Conservation (phyloP, 2,113 vertebrate genomes). For the Anseranas semipalmata region DNA sequence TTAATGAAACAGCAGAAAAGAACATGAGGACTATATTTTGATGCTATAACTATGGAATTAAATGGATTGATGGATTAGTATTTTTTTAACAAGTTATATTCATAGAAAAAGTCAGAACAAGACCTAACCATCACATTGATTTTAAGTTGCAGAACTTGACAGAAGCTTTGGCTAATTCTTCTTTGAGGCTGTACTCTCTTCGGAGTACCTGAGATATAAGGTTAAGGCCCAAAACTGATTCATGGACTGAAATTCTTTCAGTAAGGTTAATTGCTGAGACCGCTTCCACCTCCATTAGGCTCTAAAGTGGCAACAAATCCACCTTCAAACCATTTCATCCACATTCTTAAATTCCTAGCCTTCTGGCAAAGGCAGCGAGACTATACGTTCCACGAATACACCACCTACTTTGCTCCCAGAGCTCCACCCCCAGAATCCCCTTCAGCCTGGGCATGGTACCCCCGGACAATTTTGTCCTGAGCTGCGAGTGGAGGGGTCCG, state of each 20-base stretch:
- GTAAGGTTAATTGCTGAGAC: not conserved
- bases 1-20: not conserved
- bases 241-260: not conserved
- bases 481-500: accelerated
- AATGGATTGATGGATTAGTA: not conserved
- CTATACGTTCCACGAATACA: not conserved
- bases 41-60: not conserved
- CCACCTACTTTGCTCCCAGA: not conserved
- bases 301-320: not conserved
- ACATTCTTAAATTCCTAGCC: not conserved
- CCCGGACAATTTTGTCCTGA: not conserved
- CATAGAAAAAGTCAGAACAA: not conserved
- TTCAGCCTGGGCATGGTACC: not conserved
- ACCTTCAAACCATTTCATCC: not conserved
- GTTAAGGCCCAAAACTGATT: not conserved
- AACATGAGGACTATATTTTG: not conserved
- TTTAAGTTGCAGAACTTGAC: not conserved
- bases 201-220: not conserved
- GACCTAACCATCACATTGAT: not conserved
- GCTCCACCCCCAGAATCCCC: not conserved
- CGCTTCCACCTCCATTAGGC: not conserved
- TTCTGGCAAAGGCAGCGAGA: not conserved
- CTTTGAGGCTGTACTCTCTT: not conserved
- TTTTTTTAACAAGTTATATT: not conserved
- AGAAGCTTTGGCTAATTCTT: not conserved